Evolutionary conservation across 1,140 invertebrate species (phyloP).

Genomic region (Chionoecetes opilio): DNA sequence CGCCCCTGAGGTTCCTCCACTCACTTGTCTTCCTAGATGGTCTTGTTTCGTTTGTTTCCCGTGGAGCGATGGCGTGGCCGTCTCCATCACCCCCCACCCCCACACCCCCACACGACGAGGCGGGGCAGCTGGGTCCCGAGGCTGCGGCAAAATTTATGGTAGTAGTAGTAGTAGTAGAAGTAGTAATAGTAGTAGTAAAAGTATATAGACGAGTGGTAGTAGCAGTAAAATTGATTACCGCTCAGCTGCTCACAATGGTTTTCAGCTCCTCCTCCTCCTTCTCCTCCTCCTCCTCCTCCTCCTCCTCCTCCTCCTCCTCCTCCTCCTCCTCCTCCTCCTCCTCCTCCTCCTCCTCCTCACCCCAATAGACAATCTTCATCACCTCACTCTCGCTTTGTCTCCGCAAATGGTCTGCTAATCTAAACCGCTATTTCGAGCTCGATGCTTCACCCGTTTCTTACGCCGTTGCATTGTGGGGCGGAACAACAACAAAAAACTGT

Average conservation of each 20-base stretch:
- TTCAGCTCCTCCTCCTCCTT: too few relatives aligned
- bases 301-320: too few relatives aligned
- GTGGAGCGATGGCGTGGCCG: background rate
- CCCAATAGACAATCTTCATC: background rate
- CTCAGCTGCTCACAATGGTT: too few relatives aligned
- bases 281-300: too few relatives aligned
- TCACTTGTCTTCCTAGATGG: background rate
- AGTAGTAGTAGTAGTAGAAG: slow-evolving; percentile 29
- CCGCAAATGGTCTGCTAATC: background rate
- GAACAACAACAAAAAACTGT: background rate
- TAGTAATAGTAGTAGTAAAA: background rate
- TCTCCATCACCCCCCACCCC: background rate
- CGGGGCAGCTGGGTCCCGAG: background rate
- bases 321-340: too few relatives aligned
- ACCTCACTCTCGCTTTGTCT: background rate
- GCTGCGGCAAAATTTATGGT: too few relatives aligned
- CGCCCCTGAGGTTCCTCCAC: background rate
- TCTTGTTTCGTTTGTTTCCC: slow-evolving; percentile 6
- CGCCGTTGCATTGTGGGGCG: background rate
- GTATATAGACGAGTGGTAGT: background rate
- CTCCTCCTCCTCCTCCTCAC: too few relatives aligned
- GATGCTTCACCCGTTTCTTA: background rate
- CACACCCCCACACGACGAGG: background rate
- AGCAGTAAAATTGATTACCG: too few relatives aligned
- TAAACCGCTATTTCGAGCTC: background rate